phyloP scores from a whole-genome alignment of 2,888 invertebrate genomes.

The Cerastoderma edule region DNA sequence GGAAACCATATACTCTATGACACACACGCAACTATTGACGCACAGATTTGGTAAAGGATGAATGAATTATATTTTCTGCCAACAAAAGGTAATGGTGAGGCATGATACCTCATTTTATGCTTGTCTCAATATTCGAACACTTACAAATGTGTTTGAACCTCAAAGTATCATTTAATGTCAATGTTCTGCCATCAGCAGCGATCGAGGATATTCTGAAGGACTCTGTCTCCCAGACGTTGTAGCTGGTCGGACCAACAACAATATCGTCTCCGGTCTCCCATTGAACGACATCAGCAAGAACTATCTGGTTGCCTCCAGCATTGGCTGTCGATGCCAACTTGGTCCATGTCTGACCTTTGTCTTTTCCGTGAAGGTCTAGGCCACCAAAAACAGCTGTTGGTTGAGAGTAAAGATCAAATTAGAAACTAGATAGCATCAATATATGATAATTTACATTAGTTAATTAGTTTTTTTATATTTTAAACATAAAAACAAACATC shows the following conservation, averaged over 20 bases:
- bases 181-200: conserved; percentile 57
- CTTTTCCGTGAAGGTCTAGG: conserved; percentile 77
- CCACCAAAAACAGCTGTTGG: conserved; percentile 79
- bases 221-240: conserved; percentile 76
- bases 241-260: conserved; percentile 74
- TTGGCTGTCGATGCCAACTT: conserved; percentile 67
- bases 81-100: too few relatives aligned
- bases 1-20: too few relatives aligned
- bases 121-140: too few relatives aligned
- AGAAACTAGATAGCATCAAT: too few relatives aligned
- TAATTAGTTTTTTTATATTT: too few relatives aligned
- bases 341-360: conserved; percentile 71
- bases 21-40: too few relatives aligned
- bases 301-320: conserved; percentile 65
- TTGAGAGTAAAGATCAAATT: too few relatives aligned
- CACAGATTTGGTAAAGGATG: too few relatives aligned
- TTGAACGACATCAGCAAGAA: conserved; percentile 65
- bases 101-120: too few relatives aligned
- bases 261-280: conserved; percentile 77
- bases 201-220: conserved; percentile 68
- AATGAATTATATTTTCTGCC: too few relatives aligned
- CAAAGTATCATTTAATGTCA: conserved; percentile 74
- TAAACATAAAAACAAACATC: too few relatives aligned
- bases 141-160: conserved; percentile 74
- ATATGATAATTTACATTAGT: too few relatives aligned